These are phyloP conservation scores for Patella pellucida DNA, from an alignment of 2,888 invertebrate genomes.

Conservation along the genomic window DNA sequence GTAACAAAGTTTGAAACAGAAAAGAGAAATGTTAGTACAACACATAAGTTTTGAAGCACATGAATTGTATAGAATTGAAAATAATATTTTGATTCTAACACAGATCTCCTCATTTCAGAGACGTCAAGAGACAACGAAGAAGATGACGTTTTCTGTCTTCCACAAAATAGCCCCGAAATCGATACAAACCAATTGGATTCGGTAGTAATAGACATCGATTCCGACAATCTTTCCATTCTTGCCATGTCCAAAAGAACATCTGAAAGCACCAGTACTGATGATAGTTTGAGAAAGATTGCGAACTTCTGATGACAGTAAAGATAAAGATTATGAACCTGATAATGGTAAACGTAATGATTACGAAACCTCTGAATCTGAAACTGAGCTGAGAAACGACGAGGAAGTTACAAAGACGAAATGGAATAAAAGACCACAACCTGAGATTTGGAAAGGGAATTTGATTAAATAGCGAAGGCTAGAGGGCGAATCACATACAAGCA, in stretches of 20 bases:
- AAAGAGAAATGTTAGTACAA: no score
- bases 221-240: no score
- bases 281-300: neutral
- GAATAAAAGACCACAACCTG: neutral
- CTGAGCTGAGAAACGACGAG: neutral
- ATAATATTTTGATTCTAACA: no score
- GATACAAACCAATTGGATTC: neutral
- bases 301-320: neutral
- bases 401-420: neutral
- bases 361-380: neutral
- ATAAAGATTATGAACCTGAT: constrained; percentile 1
- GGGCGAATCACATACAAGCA: neutral
- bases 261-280: neutral
- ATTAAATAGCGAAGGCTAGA: neutral
- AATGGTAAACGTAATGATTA: neutral
- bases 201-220: no score
- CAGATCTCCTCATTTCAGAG: no score
- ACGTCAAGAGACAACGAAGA: neutral
- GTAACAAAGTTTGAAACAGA: no score
- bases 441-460: neutral
- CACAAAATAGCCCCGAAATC: neutral
- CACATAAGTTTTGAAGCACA: no score
- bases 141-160: no score
- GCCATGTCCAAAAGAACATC: neutral
- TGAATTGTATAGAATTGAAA: no score